phyloP scores from a whole-genome alignment of 2,797 vertebrate genomes.

The Rousettus madagascariensis region DNA sequence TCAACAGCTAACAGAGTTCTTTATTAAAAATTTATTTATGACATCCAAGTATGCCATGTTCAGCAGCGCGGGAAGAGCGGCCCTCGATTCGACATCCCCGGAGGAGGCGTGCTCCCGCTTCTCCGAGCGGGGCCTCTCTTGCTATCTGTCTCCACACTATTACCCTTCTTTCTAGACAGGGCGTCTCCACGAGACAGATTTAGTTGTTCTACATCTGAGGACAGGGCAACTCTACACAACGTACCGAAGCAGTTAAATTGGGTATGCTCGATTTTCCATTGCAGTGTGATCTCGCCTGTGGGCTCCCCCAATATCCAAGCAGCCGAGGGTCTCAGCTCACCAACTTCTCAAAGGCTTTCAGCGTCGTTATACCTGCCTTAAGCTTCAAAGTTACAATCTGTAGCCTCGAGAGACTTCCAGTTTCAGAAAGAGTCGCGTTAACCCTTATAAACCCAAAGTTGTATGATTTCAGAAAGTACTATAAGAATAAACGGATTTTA shows the following conservation, averaged over 20 bases:
- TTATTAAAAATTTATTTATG: slow-evolving; percentile 18
- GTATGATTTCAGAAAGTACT: not conserved
- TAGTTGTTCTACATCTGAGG: not conserved
- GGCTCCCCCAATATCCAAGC: not conserved
- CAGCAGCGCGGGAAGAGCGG: not conserved
- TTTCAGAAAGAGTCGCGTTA: not conserved
- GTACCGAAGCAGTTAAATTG: not conserved
- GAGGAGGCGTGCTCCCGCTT: not conserved
- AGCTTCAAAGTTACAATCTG: not conserved
- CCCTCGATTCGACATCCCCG: not conserved
- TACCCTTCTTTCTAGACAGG: not conserved
- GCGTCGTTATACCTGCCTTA: not conserved
- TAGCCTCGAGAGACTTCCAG: not conserved
- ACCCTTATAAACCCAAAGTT: not conserved
- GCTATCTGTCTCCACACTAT: not conserved
- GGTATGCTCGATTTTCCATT: not conserved
- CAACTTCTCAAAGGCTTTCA: not conserved
- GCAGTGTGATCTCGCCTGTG: not conserved
- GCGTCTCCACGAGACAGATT: not conserved
- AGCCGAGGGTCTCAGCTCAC: not conserved
- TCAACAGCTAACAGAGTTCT: slow-evolving; percentile 15
- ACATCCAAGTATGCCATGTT: not conserved
- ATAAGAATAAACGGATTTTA: not conserved
- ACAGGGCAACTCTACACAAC: not conserved
- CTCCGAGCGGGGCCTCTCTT: not conserved